Conservation (phyloP, 2,113 vertebrate genomes). For the Scortum barcoo region DNA sequence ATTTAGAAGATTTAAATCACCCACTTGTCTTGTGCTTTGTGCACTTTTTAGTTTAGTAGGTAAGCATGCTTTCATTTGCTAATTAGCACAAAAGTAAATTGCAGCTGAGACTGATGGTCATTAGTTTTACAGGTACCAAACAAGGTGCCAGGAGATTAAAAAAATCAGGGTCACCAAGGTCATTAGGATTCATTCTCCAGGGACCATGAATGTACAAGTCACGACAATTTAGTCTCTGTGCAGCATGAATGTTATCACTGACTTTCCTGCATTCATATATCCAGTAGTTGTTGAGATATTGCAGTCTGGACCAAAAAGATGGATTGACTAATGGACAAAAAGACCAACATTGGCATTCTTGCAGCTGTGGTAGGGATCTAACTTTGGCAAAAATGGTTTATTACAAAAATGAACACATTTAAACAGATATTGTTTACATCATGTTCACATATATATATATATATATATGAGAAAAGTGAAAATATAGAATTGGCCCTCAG, state of each 20-base stretch:
- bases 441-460: not conserved
- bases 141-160: not conserved
- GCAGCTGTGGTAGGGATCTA: no score
- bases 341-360: no score
- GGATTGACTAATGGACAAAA: no score
- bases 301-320: not conserved
- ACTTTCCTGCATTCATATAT: not conserved
- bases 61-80: not conserved
- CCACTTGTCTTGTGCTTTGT: no score
- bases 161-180: no score
- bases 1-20: no score
- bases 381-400: no score
- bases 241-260: not conserved
- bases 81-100: not conserved
- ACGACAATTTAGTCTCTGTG: not conserved
- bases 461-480: not conserved
- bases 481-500: not conserved
- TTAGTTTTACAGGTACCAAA: not conserved
- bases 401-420: not conserved
- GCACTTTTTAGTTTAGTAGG: not conserved
- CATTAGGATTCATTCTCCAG: not conserved
- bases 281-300: not conserved
- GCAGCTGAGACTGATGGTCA: not conserved
- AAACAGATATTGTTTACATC: not conserved
- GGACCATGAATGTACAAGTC: not conserved